A percentile compares a stretch with the other conserved stretches of the same genome.
Conservation (phyloP, 2,797 vertebrate species). For the Melanotaenia pygmaea region DNA sequence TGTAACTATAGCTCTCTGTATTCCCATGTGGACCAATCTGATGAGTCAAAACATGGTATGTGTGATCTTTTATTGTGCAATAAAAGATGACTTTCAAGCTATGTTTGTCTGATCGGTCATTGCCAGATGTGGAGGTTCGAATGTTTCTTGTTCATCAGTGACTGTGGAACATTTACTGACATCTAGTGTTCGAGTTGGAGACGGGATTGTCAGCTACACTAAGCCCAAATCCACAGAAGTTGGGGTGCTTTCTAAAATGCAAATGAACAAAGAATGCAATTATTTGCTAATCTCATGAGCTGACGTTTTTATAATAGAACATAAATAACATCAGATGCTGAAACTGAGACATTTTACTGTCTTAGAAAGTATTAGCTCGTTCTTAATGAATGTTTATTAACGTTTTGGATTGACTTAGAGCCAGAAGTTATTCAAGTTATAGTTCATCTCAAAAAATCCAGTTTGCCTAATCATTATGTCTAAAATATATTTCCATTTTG, state of each 20-base stretch:
- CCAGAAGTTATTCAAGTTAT: too few species aligned
- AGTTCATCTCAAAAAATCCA: too few species aligned
- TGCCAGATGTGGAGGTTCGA: neutral
- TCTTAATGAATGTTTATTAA: neutral
- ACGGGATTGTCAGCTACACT: too few species aligned
- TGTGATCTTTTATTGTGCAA: slow-evolving; percentile 87
- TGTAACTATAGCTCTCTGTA: slow-evolving; percentile 77
- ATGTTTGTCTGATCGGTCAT: slow-evolving; percentile 23
- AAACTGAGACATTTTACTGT: neutral
- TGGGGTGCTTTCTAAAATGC: too few species aligned
- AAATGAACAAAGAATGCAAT: too few species aligned
- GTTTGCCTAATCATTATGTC: too few species aligned
- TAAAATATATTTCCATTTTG: too few species aligned
- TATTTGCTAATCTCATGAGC: neutral
- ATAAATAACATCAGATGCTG: neutral
- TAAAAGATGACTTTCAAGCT: slow-evolving; percentile 87
- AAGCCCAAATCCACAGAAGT: too few species aligned
- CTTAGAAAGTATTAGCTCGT: neutral
- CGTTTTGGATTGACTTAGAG: too few species aligned
- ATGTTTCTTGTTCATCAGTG: neutral
- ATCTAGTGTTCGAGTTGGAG: too few species aligned
- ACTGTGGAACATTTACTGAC: too few species aligned
- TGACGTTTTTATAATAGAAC: neutral
- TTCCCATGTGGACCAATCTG: slow-evolving; percentile 84
- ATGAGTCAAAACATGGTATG: slow-evolving; percentile 80